phyloP scores from a whole-genome alignment of 2,888 invertebrate species.

The Drosophila eohydei region DNA sequence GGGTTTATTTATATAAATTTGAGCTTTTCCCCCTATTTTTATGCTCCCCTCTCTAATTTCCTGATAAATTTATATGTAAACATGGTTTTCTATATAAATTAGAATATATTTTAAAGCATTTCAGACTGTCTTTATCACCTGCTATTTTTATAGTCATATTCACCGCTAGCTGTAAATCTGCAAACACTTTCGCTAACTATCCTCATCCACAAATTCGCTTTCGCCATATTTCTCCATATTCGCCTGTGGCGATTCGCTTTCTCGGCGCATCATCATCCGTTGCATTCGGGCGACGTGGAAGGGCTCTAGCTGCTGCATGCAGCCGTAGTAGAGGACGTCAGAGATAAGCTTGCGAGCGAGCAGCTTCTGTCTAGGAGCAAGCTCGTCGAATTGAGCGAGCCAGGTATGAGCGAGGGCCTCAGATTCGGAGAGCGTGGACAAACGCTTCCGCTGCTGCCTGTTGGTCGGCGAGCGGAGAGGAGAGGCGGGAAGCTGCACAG shows the following conservation, averaged over 20 bases:
- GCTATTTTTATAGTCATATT: neutral
- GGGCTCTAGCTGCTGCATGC: slow-evolving; percentile 46
- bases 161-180: neutral
- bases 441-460: slow-evolving; percentile 3
- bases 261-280: slow-evolving; percentile 26
- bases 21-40: too few species aligned
- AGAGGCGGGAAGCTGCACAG: neutral
- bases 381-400: slow-evolving; percentile 44
- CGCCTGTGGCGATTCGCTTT: neutral
- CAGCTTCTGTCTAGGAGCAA: slow-evolving; percentile 32
- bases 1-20: too few species aligned
- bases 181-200: neutral
- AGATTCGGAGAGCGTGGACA: slow-evolving; percentile 14
- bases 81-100: neutral
- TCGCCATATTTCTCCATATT: slow-evolving; percentile 1
- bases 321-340: slow-evolving; percentile 53
- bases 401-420: slow-evolving; percentile 45
- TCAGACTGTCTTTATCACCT: neutral
- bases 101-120: neutral
- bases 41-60: too few species aligned
- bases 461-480: neutral
- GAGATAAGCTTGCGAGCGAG: slow-evolving; percentile 48
- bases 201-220: slow-evolving; percentile 11
- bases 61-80: neutral
- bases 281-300: slow-evolving; percentile 48